phyloP scores from a whole-genome alignment of 2,888 invertebrate genomes.

The Drosophila meridionalis region DNA sequence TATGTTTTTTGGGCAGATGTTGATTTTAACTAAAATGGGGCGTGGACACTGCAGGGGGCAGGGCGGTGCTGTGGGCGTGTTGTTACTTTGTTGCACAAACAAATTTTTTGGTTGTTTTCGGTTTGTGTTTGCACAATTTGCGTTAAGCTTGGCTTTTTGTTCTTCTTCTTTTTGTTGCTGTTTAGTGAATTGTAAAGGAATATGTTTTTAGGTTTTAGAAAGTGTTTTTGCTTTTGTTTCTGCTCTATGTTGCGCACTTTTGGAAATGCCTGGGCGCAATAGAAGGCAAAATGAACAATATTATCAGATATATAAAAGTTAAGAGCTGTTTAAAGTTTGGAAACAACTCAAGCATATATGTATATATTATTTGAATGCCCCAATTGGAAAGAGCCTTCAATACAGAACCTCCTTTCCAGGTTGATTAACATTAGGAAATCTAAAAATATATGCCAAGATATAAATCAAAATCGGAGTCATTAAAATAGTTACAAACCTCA shows the following conservation, averaged over 20 bases:
- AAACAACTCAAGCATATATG: too few relatives aligned
- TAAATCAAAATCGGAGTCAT: too few relatives aligned
- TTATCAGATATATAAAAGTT: too few relatives aligned
- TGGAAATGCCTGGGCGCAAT: background rate
- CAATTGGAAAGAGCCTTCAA: too few relatives aligned
- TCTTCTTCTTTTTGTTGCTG: conserved; percentile 10
- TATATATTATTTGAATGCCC: too few relatives aligned
- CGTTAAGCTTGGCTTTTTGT: conserved; percentile 14
- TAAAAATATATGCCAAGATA: too few relatives aligned
- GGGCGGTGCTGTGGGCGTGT: background rate
- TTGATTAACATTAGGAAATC: too few relatives aligned
- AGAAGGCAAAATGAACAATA: background rate
- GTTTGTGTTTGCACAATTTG: conserved; percentile 29
- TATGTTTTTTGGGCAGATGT: conserved; percentile 40
- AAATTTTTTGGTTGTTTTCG: conserved; percentile 27
- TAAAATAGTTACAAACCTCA: too few relatives aligned
- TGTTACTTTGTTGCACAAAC: conserved; percentile 48
- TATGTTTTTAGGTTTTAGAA: conserved; percentile 21
- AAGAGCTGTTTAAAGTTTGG: too few relatives aligned
- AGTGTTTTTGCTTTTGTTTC: background rate
- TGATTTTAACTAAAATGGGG: conserved; percentile 55
- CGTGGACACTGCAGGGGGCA: background rate
- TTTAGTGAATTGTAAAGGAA: conserved; percentile 34
- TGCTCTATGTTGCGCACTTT: conserved; percentile 11
- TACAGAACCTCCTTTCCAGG: too few relatives aligned